A percentile compares a stretch with the other conserved stretches of the same genome.
Evolutionary conservation across 2,888 invertebrate species (phyloP).

Genomic region (Pollenia griseotomentosa): DNA sequence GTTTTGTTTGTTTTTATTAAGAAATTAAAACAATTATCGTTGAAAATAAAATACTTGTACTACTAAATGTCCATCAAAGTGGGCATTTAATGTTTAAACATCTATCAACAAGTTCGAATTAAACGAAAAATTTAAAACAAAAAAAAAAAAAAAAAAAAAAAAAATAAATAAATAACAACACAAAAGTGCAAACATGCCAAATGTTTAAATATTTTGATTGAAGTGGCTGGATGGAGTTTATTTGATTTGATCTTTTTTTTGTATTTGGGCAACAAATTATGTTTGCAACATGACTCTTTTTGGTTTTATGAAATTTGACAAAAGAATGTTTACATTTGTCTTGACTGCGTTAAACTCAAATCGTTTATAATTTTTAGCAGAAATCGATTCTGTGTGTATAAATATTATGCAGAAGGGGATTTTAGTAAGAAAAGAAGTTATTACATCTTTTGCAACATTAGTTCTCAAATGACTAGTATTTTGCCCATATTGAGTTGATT

Average conservation of each 20-base stretch:
- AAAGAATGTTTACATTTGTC: slow-evolving; percentile 28
- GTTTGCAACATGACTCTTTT: slow-evolving; percentile 53
- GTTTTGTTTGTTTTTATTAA: slow-evolving; percentile 66
- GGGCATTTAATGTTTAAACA: slow-evolving; percentile 67
- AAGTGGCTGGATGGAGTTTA: slow-evolving; percentile 34
- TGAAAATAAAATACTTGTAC: slow-evolving; percentile 54
- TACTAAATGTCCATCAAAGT: slow-evolving; percentile 67
- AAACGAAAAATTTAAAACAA: slow-evolving; percentile 12
- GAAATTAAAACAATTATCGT: slow-evolving; percentile 72
- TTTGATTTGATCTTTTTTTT: slow-evolving; percentile 4
- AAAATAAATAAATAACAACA: slow-evolving; percentile 46
- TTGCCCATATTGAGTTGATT: no score
- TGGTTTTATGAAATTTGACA: slow-evolving; percentile 33
- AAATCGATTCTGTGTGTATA: not conserved
- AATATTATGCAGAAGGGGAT: no score
- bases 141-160: slow-evolving; percentile 8
- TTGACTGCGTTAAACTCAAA: slow-evolving; percentile 22
- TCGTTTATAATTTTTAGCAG: not conserved
- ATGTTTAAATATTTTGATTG: slow-evolving; percentile 60
- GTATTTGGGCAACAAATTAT: slow-evolving; percentile 40
- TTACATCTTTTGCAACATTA: not conserved
- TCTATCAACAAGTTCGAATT: slow-evolving; percentile 62
- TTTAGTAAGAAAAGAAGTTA: not conserved
- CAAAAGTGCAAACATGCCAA: slow-evolving; percentile 63
- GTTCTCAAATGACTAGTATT: no score